phyloP scores from a whole-genome alignment of 2,888 invertebrate genomes.

The Amphipyra tragopoginis region DNA sequence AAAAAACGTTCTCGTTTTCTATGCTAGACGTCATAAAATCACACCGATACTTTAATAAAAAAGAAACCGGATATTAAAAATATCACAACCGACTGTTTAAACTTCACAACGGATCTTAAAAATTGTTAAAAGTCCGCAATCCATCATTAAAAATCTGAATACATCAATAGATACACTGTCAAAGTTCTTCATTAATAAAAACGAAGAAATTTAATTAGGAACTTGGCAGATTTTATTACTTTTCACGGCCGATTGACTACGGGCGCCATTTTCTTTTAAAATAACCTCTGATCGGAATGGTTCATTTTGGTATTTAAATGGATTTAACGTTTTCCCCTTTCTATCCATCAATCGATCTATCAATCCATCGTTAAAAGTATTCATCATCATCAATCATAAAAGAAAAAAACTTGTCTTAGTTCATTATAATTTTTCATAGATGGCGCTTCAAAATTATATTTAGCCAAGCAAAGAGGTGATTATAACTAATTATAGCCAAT shows the following conservation, averaged over 20 bases:
- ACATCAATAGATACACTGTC: slow-evolving; percentile 30
- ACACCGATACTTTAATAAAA: too few relatives aligned
- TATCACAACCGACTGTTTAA: neutral
- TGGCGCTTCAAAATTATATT: slow-evolving; percentile 24
- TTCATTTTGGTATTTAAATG: too few relatives aligned
- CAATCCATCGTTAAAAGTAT: slow-evolving; percentile 18
- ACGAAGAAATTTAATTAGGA: slow-evolving; percentile 49
- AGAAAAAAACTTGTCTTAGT: slow-evolving; percentile 26
- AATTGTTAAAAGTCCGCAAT: slow-evolving; percentile 22
- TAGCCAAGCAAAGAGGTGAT: slow-evolving; percentile 40
- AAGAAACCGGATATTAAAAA: neutral
- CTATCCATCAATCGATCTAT: slow-evolving; percentile 23
- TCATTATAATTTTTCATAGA: slow-evolving; percentile 18
- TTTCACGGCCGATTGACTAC: slow-evolving; percentile 50
- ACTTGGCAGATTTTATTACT: slow-evolving; percentile 40
- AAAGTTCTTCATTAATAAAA: slow-evolving; percentile 45
- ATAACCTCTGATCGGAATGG: too few relatives aligned
- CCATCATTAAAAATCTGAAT: slow-evolving; percentile 38
- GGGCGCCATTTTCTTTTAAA: slow-evolving; percentile 40
- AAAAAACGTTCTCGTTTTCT: too few relatives aligned
- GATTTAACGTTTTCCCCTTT: slow-evolving; percentile 12
- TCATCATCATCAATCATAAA: slow-evolving; percentile 42
- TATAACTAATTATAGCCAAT: slow-evolving; percentile 43
- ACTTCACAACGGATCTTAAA: slow-evolving; percentile 3
- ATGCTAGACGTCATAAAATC: too few relatives aligned